Base-by-base conservation (phyloP, 2,797 vertebrate genomes). In the Eupleurogrammus muticus region DNA sequence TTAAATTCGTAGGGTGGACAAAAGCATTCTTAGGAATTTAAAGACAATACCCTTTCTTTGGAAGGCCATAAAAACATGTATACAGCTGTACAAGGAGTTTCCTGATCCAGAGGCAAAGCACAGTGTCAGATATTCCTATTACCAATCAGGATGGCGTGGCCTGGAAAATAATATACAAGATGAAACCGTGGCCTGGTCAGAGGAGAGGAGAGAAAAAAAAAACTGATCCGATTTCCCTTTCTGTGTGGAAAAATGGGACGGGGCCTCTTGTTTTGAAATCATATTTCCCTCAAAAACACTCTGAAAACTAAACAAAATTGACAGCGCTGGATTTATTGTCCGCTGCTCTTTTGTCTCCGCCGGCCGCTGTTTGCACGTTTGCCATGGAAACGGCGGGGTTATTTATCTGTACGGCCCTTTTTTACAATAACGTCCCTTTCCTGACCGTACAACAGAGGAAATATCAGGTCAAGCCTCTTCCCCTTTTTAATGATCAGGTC, bases 221-320 rank as follows among this genome's bases (percentile, higher is more conserved):
- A 91, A 82, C 42, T 32, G 87, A 90, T 93, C 92, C 55, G 83
- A 95, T 94, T 95, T 96, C 93, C 93, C 80, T 70, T 91, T 87
- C 83, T 87, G 75, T 13, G n/a, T 93, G 92, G 93, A 93, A 95
- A 95, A 94, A 92, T 91, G 66, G 70, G 89, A 38, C 80, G 81
- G 77, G 72, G 85, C 81, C 74, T 74, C 89, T 94, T 95, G 93
- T 95, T 91, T 91, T 92, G 89, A 91, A 92, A 91, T 85, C 66
- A 82, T 89, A 95, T 95, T 94, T 92, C 92, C 92, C 90, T 89
- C 85, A 89, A 93, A 94, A 70, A 95, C 92, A 93, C 88, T 88
- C 85, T 89, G 90, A 87, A 95, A 96, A 93, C 90, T 88, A 95
- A 96, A 95, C 94, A 95, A 88, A 95, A 95, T 95, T 94, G 95